These are phyloP conservation scores for Harlomillsia oculata DNA, from an alignment of 1,140 invertebrate species.

Conservation along the genomic window DNA sequence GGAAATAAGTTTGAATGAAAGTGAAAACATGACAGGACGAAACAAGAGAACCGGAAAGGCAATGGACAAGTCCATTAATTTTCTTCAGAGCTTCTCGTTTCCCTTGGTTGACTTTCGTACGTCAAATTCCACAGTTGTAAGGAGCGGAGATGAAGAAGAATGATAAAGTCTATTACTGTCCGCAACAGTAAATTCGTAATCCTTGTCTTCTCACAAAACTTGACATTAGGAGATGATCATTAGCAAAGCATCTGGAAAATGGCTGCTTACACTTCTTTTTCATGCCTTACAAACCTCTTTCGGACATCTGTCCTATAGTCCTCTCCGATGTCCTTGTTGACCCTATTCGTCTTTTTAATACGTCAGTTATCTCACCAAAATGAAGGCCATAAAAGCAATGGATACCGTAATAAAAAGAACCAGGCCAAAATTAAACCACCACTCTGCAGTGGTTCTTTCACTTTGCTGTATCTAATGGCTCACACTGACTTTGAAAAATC, in stretches of 20 bases:
- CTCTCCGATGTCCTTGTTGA: too few species aligned
- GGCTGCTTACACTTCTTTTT: not conserved
- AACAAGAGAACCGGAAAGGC: constrained; percentile 13
- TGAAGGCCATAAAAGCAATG: too few species aligned
- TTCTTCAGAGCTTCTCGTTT: too few species aligned
- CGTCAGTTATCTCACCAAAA: too few species aligned
- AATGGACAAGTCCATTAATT: constrained; percentile 14
- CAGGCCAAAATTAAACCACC: too few species aligned
- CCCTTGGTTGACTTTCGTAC: not conserved
- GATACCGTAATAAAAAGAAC: too few species aligned
- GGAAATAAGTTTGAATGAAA: too few species aligned
- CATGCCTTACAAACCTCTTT: not conserved
- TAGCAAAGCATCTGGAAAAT: constrained; percentile 2
- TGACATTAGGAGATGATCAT: not conserved
- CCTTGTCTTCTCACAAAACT: not conserved
- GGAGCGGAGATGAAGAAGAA: constrained; percentile 8
- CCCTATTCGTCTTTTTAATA: too few species aligned
- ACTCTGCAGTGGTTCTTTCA: too few species aligned
- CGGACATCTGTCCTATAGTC: too few species aligned
- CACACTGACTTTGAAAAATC: too few species aligned
- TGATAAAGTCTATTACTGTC: constrained; percentile 18
- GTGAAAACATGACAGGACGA: constrained; percentile 9
- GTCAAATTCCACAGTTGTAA: constrained; percentile 9
- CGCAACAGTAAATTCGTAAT: constrained; percentile 12
- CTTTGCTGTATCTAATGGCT: too few species aligned